Conservation (phyloP, 2,113 vertebrate genomes). For the Lepisosteus osseus region DNA sequence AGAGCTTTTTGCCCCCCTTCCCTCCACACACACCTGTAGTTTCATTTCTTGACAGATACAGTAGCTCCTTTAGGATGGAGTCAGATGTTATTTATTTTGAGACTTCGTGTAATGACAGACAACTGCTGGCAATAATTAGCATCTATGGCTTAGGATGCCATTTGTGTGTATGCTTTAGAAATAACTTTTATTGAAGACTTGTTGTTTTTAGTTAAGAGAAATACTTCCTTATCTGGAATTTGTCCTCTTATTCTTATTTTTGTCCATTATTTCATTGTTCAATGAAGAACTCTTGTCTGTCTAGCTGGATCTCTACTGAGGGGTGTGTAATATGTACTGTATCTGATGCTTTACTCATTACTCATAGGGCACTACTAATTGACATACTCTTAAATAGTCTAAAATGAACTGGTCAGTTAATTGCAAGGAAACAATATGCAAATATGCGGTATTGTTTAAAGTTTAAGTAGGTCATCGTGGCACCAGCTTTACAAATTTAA, state of each 20-base stretch:
- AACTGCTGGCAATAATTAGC: not conserved
- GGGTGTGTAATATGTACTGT: too few species aligned
- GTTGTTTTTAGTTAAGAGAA: too few species aligned
- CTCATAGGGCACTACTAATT: too few species aligned
- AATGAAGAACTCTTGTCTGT: slow-evolving; percentile 7
- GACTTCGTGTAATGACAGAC: not conserved
- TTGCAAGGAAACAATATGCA: too few species aligned
- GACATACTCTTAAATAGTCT: too few species aligned
- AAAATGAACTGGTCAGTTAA: too few species aligned
- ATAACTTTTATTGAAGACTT: not conserved
- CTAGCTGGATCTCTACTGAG: not conserved
- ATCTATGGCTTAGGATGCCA: too few species aligned
- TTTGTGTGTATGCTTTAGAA: not conserved
- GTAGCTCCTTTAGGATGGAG: not conserved
- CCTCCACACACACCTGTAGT: not conserved
- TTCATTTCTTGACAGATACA: not conserved
- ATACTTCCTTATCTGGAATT: not conserved
- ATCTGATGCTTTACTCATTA: too few species aligned
- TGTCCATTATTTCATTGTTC: not conserved
- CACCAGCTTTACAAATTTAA: too few species aligned
- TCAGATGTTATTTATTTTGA: not conserved
- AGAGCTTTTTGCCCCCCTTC: slow-evolving; percentile 7
- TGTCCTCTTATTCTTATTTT: not conserved
- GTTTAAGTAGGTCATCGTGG: too few species aligned
- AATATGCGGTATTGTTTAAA: too few species aligned